Conservation (phyloP, 2,113 vertebrate species). For the Astur gentilis region DNA sequence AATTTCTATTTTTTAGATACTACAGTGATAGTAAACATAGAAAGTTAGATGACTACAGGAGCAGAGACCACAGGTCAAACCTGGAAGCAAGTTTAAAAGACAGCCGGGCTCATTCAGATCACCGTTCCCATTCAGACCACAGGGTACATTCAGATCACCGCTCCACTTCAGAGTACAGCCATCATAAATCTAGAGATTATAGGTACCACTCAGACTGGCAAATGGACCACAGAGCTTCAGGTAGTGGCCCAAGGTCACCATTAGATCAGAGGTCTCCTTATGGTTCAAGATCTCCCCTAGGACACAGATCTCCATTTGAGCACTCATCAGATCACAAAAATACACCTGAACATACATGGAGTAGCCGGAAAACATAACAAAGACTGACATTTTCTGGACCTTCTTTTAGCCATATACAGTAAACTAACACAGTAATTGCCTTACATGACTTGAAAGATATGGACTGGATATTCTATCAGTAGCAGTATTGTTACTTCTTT, state of each 20-base stretch:
- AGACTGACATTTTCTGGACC: constrained; percentile 69
- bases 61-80: constrained; percentile 84
- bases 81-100: constrained; percentile 86
- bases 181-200: constrained; percentile 88
- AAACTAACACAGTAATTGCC: constrained; percentile 92
- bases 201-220: constrained; percentile 97
- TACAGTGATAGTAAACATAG: constrained; percentile 91
- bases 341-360: constrained; percentile 97
- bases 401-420: constrained; percentile 90
- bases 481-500: constrained; percentile 86
- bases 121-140: constrained; percentile 83
- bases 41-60: constrained; percentile 90
- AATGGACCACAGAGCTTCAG: constrained; percentile 85
- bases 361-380: constrained; percentile 94
- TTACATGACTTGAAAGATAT: constrained; percentile 92
- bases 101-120: constrained; percentile 74
- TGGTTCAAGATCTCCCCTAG: constrained; percentile 86
- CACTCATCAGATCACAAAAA: constrained; percentile 93
- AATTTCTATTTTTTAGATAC: constrained; percentile 75
- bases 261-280: constrained; percentile 91
- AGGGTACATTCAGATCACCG: constrained; percentile 81
- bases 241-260: constrained; percentile 88
- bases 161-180: constrained; percentile 77
- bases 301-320: constrained; percentile 91
- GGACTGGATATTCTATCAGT: constrained; percentile 80